phyloP scores from a whole-genome alignment of 2,888 invertebrate species.

The Oligia fasciuncula region DNA sequence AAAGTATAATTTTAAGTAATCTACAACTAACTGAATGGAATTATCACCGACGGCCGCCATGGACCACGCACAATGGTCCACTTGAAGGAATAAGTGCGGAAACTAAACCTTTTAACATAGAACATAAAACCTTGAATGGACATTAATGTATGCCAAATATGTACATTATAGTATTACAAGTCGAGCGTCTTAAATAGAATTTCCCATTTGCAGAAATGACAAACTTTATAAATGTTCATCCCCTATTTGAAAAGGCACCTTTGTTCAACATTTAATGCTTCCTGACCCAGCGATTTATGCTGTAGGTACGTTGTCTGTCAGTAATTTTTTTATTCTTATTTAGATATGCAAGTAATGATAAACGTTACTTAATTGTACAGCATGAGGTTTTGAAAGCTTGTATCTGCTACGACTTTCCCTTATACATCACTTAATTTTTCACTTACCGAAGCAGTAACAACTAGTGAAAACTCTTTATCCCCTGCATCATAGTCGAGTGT shows the following conservation, averaged over 20 bases:
- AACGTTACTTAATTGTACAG: background rate
- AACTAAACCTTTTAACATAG: too few relatives aligned
- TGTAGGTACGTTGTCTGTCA: background rate
- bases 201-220: background rate
- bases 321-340: background rate
- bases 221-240: background rate
- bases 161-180: background rate
- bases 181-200: background rate
- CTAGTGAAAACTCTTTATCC: slow-evolving; percentile 93
- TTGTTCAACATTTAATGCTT: background rate
- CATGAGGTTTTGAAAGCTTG: background rate
- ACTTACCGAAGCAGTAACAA: slow-evolving; percentile 93
- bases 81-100: too few relatives aligned
- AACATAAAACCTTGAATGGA: too few relatives aligned
- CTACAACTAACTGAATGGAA: background rate
- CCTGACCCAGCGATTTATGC: background rate
- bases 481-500: slow-evolving; percentile 95
- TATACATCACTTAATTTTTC: background rate
- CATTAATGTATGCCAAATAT: too few relatives aligned
- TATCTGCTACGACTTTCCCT: background rate
- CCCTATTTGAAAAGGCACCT: too few relatives aligned
- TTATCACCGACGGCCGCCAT: too few relatives aligned
- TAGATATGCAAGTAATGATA: background rate
- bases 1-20: background rate
- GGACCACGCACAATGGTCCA: too few relatives aligned